Conservation (phyloP, 2,888 invertebrate species). For the Perizoma affinitatum region DNA sequence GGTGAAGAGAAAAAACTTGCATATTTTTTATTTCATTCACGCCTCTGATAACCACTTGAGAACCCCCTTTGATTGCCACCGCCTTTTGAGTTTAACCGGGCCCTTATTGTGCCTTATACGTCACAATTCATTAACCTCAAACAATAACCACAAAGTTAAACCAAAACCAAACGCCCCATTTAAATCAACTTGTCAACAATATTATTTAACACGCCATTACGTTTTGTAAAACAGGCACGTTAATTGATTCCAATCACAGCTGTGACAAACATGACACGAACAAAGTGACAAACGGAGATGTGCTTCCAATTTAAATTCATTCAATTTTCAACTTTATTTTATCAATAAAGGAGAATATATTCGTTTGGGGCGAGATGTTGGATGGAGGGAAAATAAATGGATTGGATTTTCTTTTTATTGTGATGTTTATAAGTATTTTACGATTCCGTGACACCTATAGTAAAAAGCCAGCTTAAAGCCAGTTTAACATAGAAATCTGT, state of each 20-base stretch:
- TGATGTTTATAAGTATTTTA: slow-evolving; percentile 20
- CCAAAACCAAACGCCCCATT: slow-evolving; percentile 21
- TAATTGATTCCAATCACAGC: slow-evolving; percentile 52
- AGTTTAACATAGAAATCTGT: no score
- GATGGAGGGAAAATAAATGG: slow-evolving; percentile 17
- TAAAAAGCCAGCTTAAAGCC: no score
- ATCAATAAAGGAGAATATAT: neutral
- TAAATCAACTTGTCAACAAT: slow-evolving; percentile 20
- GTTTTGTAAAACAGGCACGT: slow-evolving; percentile 39
- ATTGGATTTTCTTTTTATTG: slow-evolving; percentile 20
- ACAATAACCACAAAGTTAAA: slow-evolving; percentile 33
- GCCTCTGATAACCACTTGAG: no score
- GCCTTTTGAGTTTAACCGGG: no score
- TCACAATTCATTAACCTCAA: slow-evolving; percentile 29
- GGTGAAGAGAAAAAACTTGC: no score
- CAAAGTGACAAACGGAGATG: slow-evolving; percentile 42
- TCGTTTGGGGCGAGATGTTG: neutral
- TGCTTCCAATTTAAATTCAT: slow-evolving; percentile 30
- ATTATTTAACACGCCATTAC: slow-evolving; percentile 33
- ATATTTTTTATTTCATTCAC: no score
- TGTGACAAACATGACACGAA: slow-evolving; percentile 47
- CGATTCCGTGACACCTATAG: slow-evolving; percentile 4
- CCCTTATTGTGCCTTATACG: neutral
- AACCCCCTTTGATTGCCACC: no score
- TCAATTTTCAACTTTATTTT: slow-evolving; percentile 18